Base-by-base conservation (phyloP, 2,888 invertebrate genomes). In the Drosophila demipolita region DNA sequence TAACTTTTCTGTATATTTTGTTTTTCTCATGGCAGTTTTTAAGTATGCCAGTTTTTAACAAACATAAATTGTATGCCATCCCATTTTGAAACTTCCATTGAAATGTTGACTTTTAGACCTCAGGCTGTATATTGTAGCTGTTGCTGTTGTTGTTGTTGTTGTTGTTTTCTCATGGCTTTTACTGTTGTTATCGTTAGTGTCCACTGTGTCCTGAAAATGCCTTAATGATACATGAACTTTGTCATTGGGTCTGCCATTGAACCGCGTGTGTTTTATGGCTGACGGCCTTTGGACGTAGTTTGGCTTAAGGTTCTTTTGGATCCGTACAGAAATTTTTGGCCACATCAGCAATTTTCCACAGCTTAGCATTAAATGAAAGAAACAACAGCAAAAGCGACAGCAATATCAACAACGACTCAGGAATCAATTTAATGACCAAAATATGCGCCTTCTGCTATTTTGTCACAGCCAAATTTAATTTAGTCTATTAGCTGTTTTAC, bases 241-340 rank as follows among this genome's bases (percentile, higher is more conserved):
- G 87, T 75, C 76, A 83, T 79, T 84, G 57, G 71, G 66, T 55
- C 64, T 65, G 73, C 58, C 85, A 78, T 75, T 73, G 80, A 72
- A 87, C 87, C 89, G 89, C 75, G 85, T 85, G 85, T 85, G 88
- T 85, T 85, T 85, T 89, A 85, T 89, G 83, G 85, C 78, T 74
- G 69, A 79, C 74, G 89, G 89, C 66, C 81, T 75, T 75, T 86
- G 83, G 65, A 40, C 69, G 71, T 78, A 78, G 78, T 78, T 86
- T 79, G 77, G 70, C 70, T 79, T 86, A 63, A 71, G 81, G 71
- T 60, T 65, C 54, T 57, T 59, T 40, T 23, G 66, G 49, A 52
- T 40, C 40, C 42, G 32, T 48, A 35, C 20, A 52, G 48, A 62
- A 73, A 54, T 61, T 48, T 57, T 74, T 75, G 69, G 61, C 59